Evolutionary conservation across 2,797 vertebrate species (phyloP).

Genomic region (Caiman crocodilus): DNA sequence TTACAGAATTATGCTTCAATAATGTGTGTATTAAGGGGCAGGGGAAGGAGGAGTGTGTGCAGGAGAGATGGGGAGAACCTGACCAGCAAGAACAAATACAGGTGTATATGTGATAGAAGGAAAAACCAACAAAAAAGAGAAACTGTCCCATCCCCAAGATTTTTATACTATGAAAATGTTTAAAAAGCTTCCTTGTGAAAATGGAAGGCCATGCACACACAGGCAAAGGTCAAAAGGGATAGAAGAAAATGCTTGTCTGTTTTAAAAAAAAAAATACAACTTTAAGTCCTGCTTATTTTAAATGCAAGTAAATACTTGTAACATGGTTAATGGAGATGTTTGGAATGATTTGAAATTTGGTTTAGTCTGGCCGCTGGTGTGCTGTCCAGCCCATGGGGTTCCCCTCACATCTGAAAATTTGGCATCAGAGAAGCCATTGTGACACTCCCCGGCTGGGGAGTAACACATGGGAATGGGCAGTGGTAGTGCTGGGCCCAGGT

Average conservation of each 20-base stretch:
- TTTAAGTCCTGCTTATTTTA: background rate
- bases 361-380: too few relatives aligned
- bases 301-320: background rate
- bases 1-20: background rate
- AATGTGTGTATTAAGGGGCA: too few relatives aligned
- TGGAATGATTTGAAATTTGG: too few relatives aligned
- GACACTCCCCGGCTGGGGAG: too few relatives aligned
- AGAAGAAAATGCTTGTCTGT: background rate
- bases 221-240: background rate
- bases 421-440: too few relatives aligned
- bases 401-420: too few relatives aligned
- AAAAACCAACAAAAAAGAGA: background rate
- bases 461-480: too few relatives aligned
- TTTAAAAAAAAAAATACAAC: background rate
- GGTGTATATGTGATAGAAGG: background rate
- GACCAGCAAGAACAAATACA: background rate
- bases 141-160: too few relatives aligned
- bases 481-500: too few relatives aligned
- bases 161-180: background rate
- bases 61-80: background rate
- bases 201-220: background rate
- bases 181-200: background rate
- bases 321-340: background rate
- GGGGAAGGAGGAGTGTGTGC: background rate
- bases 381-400: too few relatives aligned